Evolutionary conservation across 2,113 vertebrate species (phyloP).

Genomic region (Grus americana): DNA sequence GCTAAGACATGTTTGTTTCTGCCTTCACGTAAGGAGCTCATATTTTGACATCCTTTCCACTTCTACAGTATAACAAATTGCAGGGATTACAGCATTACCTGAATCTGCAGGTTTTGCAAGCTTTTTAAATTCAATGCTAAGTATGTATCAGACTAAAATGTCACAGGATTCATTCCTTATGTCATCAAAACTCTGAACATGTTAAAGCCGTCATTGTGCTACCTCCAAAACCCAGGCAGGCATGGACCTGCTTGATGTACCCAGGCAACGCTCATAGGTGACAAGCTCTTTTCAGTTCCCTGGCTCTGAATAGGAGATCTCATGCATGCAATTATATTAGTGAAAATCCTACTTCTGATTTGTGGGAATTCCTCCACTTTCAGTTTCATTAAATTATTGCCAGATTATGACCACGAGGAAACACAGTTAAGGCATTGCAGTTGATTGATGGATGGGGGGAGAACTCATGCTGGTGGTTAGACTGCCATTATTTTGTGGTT

Average conservation of each 20-base stretch:
- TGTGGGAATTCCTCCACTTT: conserved; percentile 41
- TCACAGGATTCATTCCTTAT: background rate
- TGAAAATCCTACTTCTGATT: conserved; percentile 14
- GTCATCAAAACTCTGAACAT: background rate
- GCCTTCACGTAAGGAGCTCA: background rate
- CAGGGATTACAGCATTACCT: background rate
- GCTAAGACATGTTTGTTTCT: background rate
- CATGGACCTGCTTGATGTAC: background rate
- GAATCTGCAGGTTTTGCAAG: background rate
- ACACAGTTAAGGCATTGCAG: background rate
- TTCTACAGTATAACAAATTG: background rate
- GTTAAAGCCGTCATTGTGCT: background rate
- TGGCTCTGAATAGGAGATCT: background rate
- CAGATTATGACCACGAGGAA: conserved; percentile 22
- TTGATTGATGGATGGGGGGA: background rate
- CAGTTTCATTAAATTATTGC: conserved; percentile 38
- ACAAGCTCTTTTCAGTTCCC: background rate
- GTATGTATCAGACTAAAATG: background rate
- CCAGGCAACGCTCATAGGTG: background rate
- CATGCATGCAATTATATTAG: background rate
- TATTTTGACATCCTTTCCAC: background rate
- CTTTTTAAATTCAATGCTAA: background rate
- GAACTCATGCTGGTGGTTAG: background rate
- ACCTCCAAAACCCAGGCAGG: background rate
- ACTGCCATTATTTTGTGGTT: conserved; percentile 34